These are phyloP conservation scores for Tympanoctomys barrerae DNA, from an alignment of 2,797 vertebrate genomes.

Conservation along the genomic window DNA sequence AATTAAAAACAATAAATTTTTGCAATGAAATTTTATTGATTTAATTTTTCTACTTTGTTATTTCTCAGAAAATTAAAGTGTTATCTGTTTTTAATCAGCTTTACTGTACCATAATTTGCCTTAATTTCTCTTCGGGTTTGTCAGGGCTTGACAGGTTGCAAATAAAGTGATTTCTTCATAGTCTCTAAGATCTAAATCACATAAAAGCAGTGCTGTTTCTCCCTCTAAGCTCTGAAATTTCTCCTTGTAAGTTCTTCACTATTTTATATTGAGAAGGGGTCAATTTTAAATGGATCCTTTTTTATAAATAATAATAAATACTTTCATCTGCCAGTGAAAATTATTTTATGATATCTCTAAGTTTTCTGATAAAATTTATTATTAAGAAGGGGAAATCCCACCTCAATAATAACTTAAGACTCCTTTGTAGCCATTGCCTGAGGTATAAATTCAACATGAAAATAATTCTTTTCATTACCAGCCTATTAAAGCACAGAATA, in stretches of 20 bases:
- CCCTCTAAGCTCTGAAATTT: slow-evolving; percentile 31
- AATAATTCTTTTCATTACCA: slow-evolving; percentile 77
- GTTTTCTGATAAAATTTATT: slow-evolving; percentile 66
- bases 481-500: slow-evolving; percentile 67
- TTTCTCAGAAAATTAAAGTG: slow-evolving; percentile 67
- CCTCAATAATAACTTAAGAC: slow-evolving; percentile 60
- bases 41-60: slow-evolving; percentile 64
- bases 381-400: slow-evolving; percentile 64
- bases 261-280: slow-evolving; percentile 47
- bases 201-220: slow-evolving; percentile 34
- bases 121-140: slow-evolving; percentile 60
- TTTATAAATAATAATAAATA: slow-evolving; percentile 72
- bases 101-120: slow-evolving; percentile 63
- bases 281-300: slow-evolving; percentile 51
- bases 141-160: slow-evolving; percentile 47
- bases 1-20: slow-evolving; percentile 68
- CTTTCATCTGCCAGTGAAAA: slow-evolving; percentile 71
- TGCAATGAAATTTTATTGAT: slow-evolving; percentile 62
- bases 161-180: slow-evolving; percentile 52
- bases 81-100: slow-evolving; percentile 67
- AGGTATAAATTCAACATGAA: slow-evolving; percentile 74
- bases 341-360: slow-evolving; percentile 59
- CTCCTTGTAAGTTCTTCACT: slow-evolving; percentile 33
- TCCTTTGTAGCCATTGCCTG: slow-evolving; percentile 66
- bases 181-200: slow-evolving; percentile 36